These are phyloP conservation scores for Dinoponera quadriceps DNA, from an alignment of 1,140 invertebrate genomes.

Conservation along the genomic window DNA sequence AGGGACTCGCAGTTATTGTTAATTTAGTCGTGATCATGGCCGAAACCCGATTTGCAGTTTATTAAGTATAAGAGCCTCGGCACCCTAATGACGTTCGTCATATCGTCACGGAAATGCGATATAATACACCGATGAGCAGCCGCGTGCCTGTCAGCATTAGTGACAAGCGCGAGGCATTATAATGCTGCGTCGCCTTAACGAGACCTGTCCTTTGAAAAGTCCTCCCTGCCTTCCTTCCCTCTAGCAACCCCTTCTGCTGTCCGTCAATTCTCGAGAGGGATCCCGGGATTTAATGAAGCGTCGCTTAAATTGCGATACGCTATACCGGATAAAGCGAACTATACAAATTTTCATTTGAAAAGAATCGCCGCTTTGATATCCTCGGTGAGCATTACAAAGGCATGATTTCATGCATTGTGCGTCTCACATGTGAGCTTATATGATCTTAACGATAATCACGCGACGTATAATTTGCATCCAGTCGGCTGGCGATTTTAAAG, in stretches of 20 bases:
- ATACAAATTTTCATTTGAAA: conserved; percentile 46
- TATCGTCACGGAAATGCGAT: conserved; percentile 43
- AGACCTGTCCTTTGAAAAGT: conserved; percentile 78
- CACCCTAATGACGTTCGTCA: conserved; percentile 45
- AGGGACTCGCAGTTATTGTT: not conserved
- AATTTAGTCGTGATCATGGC: conserved; percentile 9
- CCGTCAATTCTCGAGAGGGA: conserved; percentile 76
- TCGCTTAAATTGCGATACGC: conserved; percentile 63
- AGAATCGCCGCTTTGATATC: conserved; percentile 40
- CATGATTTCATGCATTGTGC: not conserved
- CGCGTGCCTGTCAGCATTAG: conserved; percentile 66
- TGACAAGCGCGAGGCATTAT: conserved; percentile 68
- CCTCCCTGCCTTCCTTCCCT: conserved; percentile 72
- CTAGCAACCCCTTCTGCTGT: conserved; percentile 74
- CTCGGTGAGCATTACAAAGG: not conserved
- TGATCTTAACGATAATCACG: conserved; percentile 8
- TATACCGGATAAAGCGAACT: conserved; percentile 19
- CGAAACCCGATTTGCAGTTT: conserved; percentile 34
- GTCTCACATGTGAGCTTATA: not conserved
- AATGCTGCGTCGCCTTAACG: conserved; percentile 83
- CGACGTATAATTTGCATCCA: conserved; percentile 16
- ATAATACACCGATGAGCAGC: conserved; percentile 69
- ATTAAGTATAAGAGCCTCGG: conserved; percentile 62
- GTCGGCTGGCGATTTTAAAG: not conserved
- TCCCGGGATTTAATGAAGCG: conserved; percentile 78